phyloP scores from a whole-genome alignment of 2,797 vertebrate species.

The Cirrhinus mrigala region DNA sequence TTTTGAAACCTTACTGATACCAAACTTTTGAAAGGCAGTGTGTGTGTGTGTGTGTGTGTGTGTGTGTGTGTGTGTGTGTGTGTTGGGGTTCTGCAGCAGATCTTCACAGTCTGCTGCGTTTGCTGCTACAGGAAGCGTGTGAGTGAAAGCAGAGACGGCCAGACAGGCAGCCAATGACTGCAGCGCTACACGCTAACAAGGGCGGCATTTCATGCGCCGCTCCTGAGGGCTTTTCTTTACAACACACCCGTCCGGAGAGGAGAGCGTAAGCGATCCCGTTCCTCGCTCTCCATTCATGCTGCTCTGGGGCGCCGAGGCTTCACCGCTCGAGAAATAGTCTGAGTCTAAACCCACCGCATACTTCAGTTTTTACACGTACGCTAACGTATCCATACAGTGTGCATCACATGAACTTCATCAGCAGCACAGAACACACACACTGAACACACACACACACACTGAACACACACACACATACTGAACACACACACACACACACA shows the following conservation, averaged over 20 bases:
- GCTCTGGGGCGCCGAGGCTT: neutral
- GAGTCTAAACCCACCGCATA: neutral
- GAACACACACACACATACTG: too few relatives aligned
- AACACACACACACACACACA: too few relatives aligned
- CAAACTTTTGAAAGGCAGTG: too few relatives aligned
- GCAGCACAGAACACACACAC: neutral
- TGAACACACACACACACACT: too few relatives aligned
- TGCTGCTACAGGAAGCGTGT: conserved; percentile 80
- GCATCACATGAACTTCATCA: neutral
- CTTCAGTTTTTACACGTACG: too few relatives aligned
- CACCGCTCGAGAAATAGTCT: neutral
- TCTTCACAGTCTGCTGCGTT: conserved; percentile 75
- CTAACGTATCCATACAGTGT: too few relatives aligned
- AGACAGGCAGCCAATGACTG: conserved; percentile 46
- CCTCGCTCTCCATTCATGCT: neutral
- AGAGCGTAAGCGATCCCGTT: conserved; percentile 54
- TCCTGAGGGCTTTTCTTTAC: conserved; percentile 45
- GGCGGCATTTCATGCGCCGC: conserved; percentile 52
- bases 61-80: conserved; percentile 25
- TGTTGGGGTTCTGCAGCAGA: conserved; percentile 35
- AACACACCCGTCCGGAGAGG: conserved; percentile 46
- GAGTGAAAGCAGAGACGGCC: conserved; percentile 78
- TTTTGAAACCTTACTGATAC: too few relatives aligned
- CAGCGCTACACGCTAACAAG: conserved; percentile 58
- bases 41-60: neutral